phyloP scores from a whole-genome alignment of 2,888 invertebrate genomes.

The Acanthosepion esculentum region DNA sequence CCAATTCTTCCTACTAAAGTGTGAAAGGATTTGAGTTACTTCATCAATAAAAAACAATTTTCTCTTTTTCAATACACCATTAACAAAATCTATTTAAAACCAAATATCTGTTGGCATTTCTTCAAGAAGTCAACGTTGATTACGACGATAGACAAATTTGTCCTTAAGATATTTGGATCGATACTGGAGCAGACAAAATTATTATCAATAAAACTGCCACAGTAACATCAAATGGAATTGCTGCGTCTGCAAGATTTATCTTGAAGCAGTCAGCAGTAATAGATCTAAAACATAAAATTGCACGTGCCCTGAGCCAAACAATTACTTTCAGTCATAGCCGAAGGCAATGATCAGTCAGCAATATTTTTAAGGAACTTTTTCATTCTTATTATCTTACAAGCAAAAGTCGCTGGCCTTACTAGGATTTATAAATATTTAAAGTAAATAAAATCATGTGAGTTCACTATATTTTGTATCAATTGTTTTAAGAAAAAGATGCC shows the following conservation, averaged over 20 bases:
- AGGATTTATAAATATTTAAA: no score
- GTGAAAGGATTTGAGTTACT: background rate
- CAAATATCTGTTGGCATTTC: background rate
- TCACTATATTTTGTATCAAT: no score
- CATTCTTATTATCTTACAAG: no score
- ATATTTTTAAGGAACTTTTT: no score
- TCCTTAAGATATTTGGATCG: background rate
- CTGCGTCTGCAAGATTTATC: background rate
- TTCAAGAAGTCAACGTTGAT: background rate
- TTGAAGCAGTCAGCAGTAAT: background rate
- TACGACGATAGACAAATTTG: background rate
- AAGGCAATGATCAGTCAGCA: no score
- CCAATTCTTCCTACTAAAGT: background rate
- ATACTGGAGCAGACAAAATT: background rate
- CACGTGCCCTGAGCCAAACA: background rate
- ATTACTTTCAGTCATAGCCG: background rate
- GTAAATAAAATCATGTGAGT: no score
- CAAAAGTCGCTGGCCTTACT: no score
- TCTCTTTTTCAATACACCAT: background rate
- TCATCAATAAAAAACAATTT: background rate
- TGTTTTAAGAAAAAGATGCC: no score
- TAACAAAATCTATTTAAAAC: background rate
- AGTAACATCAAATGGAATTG: background rate
- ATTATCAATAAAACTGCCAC: background rate
- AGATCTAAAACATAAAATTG: background rate